Evolutionary conservation across 2,888 invertebrate species (phyloP), one percentile per base, ranked within the genome.

Genomic region (Drosophila rellima): DNA sequence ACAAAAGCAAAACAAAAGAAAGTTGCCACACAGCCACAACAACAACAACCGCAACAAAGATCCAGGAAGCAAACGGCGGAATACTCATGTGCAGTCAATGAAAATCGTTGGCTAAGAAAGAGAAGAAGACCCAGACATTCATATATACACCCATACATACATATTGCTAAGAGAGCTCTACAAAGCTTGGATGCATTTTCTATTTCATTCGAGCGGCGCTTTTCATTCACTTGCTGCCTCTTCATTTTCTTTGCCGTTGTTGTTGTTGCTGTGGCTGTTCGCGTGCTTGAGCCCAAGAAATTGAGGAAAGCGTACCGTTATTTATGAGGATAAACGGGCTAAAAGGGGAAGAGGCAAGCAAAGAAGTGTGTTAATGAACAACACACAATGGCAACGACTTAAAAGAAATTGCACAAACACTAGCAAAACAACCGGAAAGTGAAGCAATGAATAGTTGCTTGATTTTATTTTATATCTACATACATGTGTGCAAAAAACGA

Each of bases 281-380:
- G 50, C 66, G 70, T 78, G 70, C 44, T 51, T 64, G 51, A 62
- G 63, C 57, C 18, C 35, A 65, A 52, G 59, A 70, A 62, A 67
- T 63, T 73, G 78, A 78, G 78, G 68, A 73, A 79, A 82, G 80
- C 85, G 69, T 78, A 81, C 78, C 88, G 85, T 73, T 87, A 87
- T 73, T 82, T 79, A 82, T 69, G 79, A 67, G 76, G 35, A 42
- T 57, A 48, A 40, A 37, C 56, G 47, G 50, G 44, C 54, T 39
- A 54, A 23, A 29, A 54, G 37, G n/a, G 35, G 45, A 20, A 35
- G 55, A 51, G 39, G 15, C 57, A 59, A 37, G 52, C 74, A 74
- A 61, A 76, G 82, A 87, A 82, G 85, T 82, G 82, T 82, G 88
- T 85, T 82, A 88, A 82, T 82, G 74, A 83, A 83, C 76, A 63